Evolutionary conservation across 1,140 invertebrate species (phyloP).

Genomic region (Scaptomyza montana): DNA sequence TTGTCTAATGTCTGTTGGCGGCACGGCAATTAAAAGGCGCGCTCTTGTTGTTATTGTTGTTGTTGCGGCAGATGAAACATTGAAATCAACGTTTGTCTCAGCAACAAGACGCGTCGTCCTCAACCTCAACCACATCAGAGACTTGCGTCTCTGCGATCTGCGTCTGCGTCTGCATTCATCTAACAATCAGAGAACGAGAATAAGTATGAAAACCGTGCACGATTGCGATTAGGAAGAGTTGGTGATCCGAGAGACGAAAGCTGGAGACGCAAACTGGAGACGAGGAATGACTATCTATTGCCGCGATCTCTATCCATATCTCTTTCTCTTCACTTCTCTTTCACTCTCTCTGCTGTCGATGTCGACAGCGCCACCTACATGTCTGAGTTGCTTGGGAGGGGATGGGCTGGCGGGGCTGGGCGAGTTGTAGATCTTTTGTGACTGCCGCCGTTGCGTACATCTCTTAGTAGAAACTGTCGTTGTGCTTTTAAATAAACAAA

Average conservation of each 20-base stretch:
- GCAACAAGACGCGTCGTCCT: conserved; percentile 47
- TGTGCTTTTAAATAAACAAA: conserved; percentile 8
- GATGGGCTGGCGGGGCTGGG: neutral
- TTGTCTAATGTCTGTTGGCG: conserved; percentile 74
- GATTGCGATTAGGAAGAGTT: conserved; percentile 50
- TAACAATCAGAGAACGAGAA: conserved; percentile 66
- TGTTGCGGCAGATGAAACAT: conserved; percentile 75
- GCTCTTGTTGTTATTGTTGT: conserved; percentile 58
- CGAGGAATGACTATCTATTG: conserved; percentile 63
- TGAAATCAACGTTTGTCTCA: conserved; percentile 71
- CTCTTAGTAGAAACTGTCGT: conserved; percentile 38
- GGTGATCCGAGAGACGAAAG: neutral
- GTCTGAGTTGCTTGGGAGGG: conserved; percentile 20
- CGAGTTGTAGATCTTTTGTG: neutral
- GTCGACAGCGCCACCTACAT: conserved; percentile 79
- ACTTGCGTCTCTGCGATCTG: neutral
- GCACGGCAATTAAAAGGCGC: conserved; percentile 78
- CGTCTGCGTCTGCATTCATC: conserved; percentile 18
- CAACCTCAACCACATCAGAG: conserved; percentile 21
- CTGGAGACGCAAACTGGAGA: neutral
- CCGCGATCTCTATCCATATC: conserved; percentile 56
- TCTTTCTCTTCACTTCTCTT: too few relatives aligned
- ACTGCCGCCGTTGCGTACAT: conserved; percentile 12
- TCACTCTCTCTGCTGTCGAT: conserved; percentile 38
- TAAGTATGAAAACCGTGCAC: conserved; percentile 51